Evolutionary conservation across 2,113 vertebrate genomes (phyloP), one percentile per base, ranked within the genome.

Genomic region (Crotalus horridus): DNA sequence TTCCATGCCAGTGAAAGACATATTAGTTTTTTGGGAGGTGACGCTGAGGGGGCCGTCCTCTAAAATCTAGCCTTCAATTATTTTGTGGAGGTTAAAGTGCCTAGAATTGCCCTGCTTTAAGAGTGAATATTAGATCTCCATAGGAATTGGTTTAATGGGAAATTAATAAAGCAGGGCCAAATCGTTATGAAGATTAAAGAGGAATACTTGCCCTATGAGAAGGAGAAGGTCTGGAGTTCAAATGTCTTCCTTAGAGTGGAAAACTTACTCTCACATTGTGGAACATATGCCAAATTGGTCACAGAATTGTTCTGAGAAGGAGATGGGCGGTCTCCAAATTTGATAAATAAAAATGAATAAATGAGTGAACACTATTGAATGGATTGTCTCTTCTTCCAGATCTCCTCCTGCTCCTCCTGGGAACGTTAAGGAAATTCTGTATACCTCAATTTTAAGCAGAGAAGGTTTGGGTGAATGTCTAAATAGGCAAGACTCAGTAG

Each of bases 51-150:
- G 69, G 69, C 6, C 95, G 95, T 96, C 93, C 48, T 93, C 23
- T 95, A 95, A 97, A 97, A 96, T 96, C 94, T 95, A 97, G 96
- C 96, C 96, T 95, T 96, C 97, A 95, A 97, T 98, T 97, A 97
- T 95, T 94, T 96, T 94, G 95, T 95, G 94, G 96, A 97, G 96
- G 96, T 96, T 97, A 97, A 97, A 96, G 87, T 95, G 95, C 58
- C 91, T 89, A 56, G 24, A 92, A 91, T 64, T 88, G 91, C 59
- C 94, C 93, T 85, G 61, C 93, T 11, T 39, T 92, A 95, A 93
- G 91, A 93, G 33, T 89, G 93, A 95, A 91, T 94, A 94, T 97
- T 94, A 92, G 93, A 92, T 94, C 94, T 92, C 61, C 85, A 94
- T 88, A 93, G 92, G 90, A 96, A 92, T 29, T 2, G 88, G 29